Evolutionary conservation across 2,888 invertebrate genomes (phyloP), one percentile per base, ranked within the genome.

Genomic region (Agonum fuliginosum): DNA sequence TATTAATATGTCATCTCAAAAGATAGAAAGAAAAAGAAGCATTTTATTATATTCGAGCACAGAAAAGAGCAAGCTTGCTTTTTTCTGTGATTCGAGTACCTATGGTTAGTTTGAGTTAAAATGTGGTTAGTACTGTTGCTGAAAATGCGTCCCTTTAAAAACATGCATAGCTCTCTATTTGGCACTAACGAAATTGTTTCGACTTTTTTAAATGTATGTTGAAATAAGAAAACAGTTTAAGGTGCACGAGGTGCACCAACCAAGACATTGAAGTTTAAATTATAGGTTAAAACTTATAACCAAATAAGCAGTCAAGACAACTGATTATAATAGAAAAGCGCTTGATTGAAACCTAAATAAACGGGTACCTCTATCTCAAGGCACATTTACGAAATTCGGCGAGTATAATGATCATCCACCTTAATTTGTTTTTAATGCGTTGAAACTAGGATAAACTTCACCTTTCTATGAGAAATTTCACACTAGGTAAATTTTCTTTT

Each of bases 401-500:
- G 12, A 37, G 12, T n/a, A 37, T 37, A n/a, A 37, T n/a, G 12
- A 37, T n/a, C 8, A n/a, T 37, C 37, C 10, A 37, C n/a, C 8
- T 37, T 54, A 54, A 54, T 54, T 54, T 24, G 54, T 27, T 54
- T 54, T 54, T 54, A 54, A 54, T 54, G 54, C 24, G 24, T 12
- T n/a, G 54, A 54, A 54, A 12, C 54, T 54, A 54, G 54, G 54
- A 54, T 54, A 54, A 54, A 22, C 24, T 10, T 37, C 37, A 37
- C 37, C 54, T 54, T 54, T 24, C 54, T 22, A 54, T 54, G 54
- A 22, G 54, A 54, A 54, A 54, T 54, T 54, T 58, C 54, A 58
- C 54, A 62, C 30, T 17, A 62, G 3, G 14, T 17, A 30, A 27
- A 62, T 27, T 62, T 62, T 62, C 58, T 62, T 62, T 62, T 62